Evolutionary conservation across 1,140 invertebrate species (phyloP).

Genomic region (Papilio xuthus): DNA sequence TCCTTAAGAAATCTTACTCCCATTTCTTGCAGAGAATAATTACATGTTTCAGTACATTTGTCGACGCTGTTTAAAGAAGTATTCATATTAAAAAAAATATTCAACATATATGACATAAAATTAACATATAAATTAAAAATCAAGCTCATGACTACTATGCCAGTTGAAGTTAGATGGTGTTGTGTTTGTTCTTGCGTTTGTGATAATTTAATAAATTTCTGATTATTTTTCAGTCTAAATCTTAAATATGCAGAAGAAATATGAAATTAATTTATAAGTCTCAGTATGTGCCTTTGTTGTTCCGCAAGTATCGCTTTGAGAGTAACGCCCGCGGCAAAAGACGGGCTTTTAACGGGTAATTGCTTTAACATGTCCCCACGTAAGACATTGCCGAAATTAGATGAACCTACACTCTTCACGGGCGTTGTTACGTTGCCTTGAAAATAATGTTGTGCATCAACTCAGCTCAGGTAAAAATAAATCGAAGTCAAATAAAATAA

Average conservation of each 20-base stretch:
- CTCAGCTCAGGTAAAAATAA: conserved; percentile 36
- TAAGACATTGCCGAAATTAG: conserved; percentile 71
- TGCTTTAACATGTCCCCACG: conserved; percentile 73
- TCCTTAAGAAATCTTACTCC: conserved; percentile 33
- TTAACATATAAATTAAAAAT: too few species aligned
- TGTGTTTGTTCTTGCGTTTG: too few species aligned
- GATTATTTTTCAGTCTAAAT: too few species aligned
- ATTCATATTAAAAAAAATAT: not conserved
- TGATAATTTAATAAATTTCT: too few species aligned
- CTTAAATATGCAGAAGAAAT: not conserved
- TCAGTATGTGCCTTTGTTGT: conserved; percentile 11
- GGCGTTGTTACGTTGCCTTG: conserved; percentile 15
- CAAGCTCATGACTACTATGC: too few species aligned
- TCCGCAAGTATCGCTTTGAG: conserved; percentile 27
- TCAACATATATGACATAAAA: too few species aligned
- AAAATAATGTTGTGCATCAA: conserved; percentile 10
- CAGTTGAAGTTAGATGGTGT: too few species aligned
- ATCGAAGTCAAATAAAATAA: not conserved
- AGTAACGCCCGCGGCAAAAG: conserved; percentile 59
- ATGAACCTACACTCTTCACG: conserved; percentile 51
- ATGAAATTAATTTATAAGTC: conserved; percentile 36
- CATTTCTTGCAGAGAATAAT: conserved; percentile 8
- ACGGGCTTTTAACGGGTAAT: conserved; percentile 76
- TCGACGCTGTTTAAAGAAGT: not conserved
- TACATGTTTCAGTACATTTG: conserved; percentile 4